These are phyloP conservation scores for Stenichneumon culpator DNA, from an alignment of 2,888 invertebrate genomes.

Conservation along the genomic window DNA sequence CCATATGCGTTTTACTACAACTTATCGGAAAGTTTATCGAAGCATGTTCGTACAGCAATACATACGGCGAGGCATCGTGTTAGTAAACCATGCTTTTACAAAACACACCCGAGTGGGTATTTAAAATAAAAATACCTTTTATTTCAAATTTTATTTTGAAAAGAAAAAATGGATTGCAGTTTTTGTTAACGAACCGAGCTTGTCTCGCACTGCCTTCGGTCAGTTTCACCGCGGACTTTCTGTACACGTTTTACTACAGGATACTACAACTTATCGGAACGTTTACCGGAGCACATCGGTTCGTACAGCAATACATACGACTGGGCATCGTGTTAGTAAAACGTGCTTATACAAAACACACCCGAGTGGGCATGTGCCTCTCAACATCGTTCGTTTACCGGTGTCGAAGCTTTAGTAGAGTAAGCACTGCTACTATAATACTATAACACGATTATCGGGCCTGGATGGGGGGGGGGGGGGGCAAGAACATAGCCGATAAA, in stretches of 20 bases:
- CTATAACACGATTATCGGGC: conserved; percentile 53
- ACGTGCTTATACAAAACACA: conserved; percentile 17
- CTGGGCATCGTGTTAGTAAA: conserved; percentile 3
- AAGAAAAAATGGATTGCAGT: no score
- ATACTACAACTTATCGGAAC: conserved; percentile 2
- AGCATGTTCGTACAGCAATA: neutral
- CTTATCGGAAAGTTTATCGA: neutral
- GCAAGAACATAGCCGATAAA: conserved; percentile 36
- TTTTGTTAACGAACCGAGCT: no score
- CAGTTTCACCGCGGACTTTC: neutral
- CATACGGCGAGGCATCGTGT: neutral
- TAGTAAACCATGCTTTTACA: conserved; percentile 4
- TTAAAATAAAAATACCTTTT: no score
- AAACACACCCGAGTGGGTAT: conserved; percentile 14
- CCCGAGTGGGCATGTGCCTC: conserved; percentile 21
- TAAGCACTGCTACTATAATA: conserved; percentile 33
- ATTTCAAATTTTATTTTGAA: no score
- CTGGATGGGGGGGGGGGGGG: neutral
- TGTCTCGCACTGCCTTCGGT: neutral
- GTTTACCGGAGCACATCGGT: neutral
- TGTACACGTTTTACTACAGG: neutral
- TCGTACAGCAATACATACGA: neutral
- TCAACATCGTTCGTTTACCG: conserved; percentile 38
- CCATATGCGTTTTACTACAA: neutral
- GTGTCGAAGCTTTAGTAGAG: conserved; percentile 38